A percentile compares a stretch with the other conserved stretches of the same genome.
phyloP scores from a whole-genome alignment of 2,113 vertebrate species.

The Ctenodactylus gundi region DNA sequence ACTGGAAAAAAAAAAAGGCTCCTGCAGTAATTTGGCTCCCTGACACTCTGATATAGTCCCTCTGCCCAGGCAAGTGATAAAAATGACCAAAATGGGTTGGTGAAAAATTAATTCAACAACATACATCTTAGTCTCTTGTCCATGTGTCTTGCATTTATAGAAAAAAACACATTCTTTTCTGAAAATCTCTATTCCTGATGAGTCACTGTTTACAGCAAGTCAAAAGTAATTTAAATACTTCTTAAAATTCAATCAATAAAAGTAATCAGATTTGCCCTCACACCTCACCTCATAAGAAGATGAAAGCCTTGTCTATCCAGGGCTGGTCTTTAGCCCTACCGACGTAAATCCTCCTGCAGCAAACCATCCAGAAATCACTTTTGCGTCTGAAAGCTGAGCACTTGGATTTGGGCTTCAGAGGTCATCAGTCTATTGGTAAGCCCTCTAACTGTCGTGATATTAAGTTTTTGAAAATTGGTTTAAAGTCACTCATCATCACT shows the following conservation, averaged over 20 bases:
- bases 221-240: neutral
- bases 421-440: slow-evolving; percentile 5
- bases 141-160: neutral
- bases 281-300: neutral
- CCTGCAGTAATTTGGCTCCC: no score
- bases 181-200: neutral
- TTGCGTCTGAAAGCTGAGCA: neutral
- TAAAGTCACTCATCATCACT: neutral
- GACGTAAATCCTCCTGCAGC: neutral
- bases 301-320: neutral
- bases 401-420: neutral
- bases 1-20: no score
- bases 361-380: neutral
- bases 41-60: neutral
- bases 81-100: neutral
- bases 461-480: slow-evolving; percentile 9
- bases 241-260: neutral
- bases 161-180: slow-evolving; percentile 21
- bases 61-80: neutral
- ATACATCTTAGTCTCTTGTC: neutral
- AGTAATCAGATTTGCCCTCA: slow-evolving; percentile 10
- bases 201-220: neutral
- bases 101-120: neutral
- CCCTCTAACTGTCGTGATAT: neutral
- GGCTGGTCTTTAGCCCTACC: neutral